phyloP scores from a whole-genome alignment of 1,140 invertebrate genomes.

The Plodia interpunctella region DNA sequence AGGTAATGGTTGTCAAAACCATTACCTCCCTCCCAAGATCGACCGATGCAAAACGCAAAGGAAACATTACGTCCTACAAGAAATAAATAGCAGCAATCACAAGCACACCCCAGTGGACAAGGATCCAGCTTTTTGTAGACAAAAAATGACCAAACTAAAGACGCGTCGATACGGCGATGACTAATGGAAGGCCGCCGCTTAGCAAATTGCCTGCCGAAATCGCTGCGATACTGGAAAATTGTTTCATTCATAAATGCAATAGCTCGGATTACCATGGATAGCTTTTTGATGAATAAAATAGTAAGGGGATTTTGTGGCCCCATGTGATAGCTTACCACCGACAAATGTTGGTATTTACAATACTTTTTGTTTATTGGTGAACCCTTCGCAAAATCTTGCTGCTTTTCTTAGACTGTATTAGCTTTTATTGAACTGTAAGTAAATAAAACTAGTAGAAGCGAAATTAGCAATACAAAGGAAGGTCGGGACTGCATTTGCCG shows the following conservation, averaged over 20 bases:
- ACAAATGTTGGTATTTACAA: constrained; percentile 39
- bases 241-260: constrained; percentile 71
- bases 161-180: constrained; percentile 63
- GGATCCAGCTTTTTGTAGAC: constrained; percentile 39
- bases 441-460: constrained; percentile 52
- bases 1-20: no score
- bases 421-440: constrained; percentile 14
- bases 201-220: constrained; percentile 67
- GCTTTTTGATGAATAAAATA: constrained; percentile 60
- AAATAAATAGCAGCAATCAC: constrained; percentile 22
- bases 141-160: constrained; percentile 69
- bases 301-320: constrained; percentile 36
- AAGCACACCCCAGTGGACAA: constrained; percentile 39
- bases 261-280: constrained; percentile 47
- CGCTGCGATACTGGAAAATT: constrained; percentile 69
- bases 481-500: constrained; percentile 50
- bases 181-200: constrained; percentile 55
- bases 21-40: no score
- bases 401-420: neutral
- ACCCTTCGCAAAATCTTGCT: neutral
- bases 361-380: constrained; percentile 14
- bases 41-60: no score
- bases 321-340: constrained; percentile 34
- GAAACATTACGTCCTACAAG: no score
- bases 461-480: constrained; percentile 75